phyloP scores from a whole-genome alignment of 2,888 invertebrate genomes.

The Caenorhabditis doughertyi region DNA sequence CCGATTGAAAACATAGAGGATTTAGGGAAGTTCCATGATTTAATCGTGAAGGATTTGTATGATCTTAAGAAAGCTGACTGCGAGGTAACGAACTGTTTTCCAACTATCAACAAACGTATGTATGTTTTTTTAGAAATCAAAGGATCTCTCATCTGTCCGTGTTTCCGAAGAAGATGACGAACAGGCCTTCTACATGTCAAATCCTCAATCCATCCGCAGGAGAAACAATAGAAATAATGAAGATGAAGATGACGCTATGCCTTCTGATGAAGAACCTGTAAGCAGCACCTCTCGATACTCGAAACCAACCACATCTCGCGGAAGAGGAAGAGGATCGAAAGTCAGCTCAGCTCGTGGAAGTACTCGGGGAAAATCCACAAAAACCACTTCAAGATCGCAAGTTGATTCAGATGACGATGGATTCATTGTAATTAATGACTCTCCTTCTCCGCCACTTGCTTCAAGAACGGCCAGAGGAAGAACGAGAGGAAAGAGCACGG shows the following conservation, averaged over 20 bases:
- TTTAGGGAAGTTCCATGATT: conserved; percentile 33
- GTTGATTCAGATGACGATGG: conserved; percentile 24
- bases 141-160: not conserved
- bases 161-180: conserved; percentile 42
- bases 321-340: conserved; percentile 38
- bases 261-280: conserved; percentile 22
- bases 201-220: not conserved
- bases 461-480: conserved; percentile 4
- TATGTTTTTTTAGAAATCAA: conserved; percentile 8
- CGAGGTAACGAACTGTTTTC: no score
- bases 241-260: conserved; percentile 16
- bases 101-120: no score
- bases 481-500: conserved; percentile 9
- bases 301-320: conserved; percentile 10
- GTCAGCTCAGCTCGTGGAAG: conserved; percentile 16
- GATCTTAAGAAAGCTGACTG: conserved; percentile 47
- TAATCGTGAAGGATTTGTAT: conserved; percentile 43
- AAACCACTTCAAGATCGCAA: not conserved
- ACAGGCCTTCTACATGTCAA: conserved; percentile 11
- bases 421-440: conserved; percentile 21
- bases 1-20: conserved; percentile 16
- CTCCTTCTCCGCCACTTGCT: conserved; percentile 38
- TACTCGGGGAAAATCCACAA: conserved; percentile 6
- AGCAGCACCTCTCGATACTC: not conserved
- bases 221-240: conserved; percentile 11